phyloP scores from a whole-genome alignment of 2,888 invertebrate species.

The Hirtodrosophila duncani region DNA sequence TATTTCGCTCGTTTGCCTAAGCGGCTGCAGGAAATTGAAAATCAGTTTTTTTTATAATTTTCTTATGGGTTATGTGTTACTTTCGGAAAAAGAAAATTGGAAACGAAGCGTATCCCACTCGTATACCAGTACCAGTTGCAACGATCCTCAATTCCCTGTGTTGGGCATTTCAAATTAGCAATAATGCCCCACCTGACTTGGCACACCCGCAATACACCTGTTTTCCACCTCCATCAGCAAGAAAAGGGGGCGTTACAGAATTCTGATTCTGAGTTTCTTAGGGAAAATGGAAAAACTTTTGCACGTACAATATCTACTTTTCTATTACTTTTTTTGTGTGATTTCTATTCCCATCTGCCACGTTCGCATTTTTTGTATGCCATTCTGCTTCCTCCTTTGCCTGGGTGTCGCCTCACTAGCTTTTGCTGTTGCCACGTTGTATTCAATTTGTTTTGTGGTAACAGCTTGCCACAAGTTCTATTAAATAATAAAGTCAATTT shows the following conservation, averaged over 20 bases:
- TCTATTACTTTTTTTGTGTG: conserved; percentile 48
- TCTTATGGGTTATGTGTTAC: conserved; percentile 9
- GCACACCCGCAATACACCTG: conserved; percentile 1
- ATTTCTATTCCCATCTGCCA: conserved; percentile 31
- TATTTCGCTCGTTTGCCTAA: too few relatives aligned
- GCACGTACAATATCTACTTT: conserved; percentile 66
- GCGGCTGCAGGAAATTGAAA: conserved; percentile 58
- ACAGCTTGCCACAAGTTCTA: conserved; percentile 68
- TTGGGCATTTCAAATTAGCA: conserved; percentile 54
- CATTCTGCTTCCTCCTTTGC: conserved; percentile 10
- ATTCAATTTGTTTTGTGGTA: conserved; percentile 72
- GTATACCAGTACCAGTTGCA: too few relatives aligned
- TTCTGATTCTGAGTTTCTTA: conserved; percentile 37
- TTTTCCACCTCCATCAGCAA: conserved; percentile 14
- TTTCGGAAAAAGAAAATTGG: conserved; percentile 1
- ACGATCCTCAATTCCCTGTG: conserved; percentile 15
- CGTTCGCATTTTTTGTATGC: conserved; percentile 32
- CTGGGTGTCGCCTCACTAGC: conserved; percentile 2
- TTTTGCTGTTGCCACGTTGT: conserved; percentile 43
- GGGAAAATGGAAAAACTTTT: conserved; percentile 70
- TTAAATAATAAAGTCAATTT: conserved; percentile 73
- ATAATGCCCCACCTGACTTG: conserved; percentile 19
- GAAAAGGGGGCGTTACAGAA: not conserved
- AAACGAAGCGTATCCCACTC: not conserved
- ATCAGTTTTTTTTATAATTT: conserved; percentile 28